Base-by-base conservation (phyloP, 2,888 invertebrate genomes). In the Drosophila peninsularis region DNA sequence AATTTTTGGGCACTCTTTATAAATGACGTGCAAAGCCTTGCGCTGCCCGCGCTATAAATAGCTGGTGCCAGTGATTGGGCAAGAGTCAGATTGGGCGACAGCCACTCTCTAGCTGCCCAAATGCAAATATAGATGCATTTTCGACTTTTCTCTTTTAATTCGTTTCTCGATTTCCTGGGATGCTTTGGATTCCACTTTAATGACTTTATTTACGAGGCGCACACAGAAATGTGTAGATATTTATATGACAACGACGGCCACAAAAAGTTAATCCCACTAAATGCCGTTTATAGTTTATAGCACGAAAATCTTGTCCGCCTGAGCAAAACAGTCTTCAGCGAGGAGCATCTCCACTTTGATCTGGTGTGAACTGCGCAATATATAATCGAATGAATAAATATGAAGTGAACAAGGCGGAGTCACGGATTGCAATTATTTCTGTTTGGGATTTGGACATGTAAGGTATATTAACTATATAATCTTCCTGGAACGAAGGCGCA, bases 281-380 rank as follows among this genome's bases (percentile, higher is more conserved):
- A 90, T 87, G 89, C 85, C 77, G 82, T 70, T 88, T 82, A 89
- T 88, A 90, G 89, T 86, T 89, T 89, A 88, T 88, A 84, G 83
- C 87, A 71, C 70, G 19, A 27, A 67, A 64, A 54, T 53, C 17
- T 53, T 37, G 32, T 50, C 47, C 36, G 39, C 36, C n/a, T 41
- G 49, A 44, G 37, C 44, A 21, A 67, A 52, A 30, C 41, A 13
- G 39, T 42, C 36, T 54, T 32, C 36, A 19, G 21, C 10, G n/a
- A 37, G 45, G 36, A 44, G 61, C 19, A 47, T 42, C 27, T 39
- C 24, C 39, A 34, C 47, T 75, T 17, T 53, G n/a, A 41, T 19
- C 30, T 47, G 17, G 17, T 47, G 17, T 19, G 30, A 32, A 19
- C 30, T 47, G 30, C 5, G 5, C 11, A 27, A 45, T 27, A 17